Evolutionary conservation across 1,140 invertebrate species (phyloP).

Genomic region (Leptopilina clavipes): DNA sequence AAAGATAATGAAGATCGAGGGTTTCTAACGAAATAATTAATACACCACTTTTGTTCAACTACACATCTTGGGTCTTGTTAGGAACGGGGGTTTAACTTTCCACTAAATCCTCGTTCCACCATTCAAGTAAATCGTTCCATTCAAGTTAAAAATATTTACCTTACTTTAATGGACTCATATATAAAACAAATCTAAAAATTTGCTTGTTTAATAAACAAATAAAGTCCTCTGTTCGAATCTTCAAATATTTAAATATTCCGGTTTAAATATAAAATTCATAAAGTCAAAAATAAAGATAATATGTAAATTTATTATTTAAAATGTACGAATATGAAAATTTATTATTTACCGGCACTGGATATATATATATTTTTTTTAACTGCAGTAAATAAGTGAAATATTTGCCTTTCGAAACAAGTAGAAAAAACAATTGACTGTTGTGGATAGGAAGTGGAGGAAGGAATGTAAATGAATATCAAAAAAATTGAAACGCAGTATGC

Average conservation of each 20-base stretch:
- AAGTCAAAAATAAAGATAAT: too few relatives aligned
- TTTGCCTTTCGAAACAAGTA: not conserved
- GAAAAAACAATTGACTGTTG: not conserved
- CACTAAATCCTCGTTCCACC: not conserved
- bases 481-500: constrained; percentile 33
- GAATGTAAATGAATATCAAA: not conserved
- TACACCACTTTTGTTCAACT: constrained; percentile 13
- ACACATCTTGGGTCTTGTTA: not conserved
- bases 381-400: not conserved
- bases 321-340: not conserved
- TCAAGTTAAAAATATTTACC: not conserved
- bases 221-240: too few relatives aligned
- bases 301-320: not conserved
- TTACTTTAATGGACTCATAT: not conserved
- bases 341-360: not conserved
- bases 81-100: not conserved
- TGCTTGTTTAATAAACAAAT: not conserved
- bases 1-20: constrained; percentile 31
- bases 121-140: not conserved
- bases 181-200: not conserved
- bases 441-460: not conserved
- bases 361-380: not conserved
- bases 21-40: constrained; percentile 31
- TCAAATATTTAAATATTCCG: too few relatives aligned
- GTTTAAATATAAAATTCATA: too few relatives aligned